Base-by-base conservation (phyloP, 2,797 vertebrate species). In the Ptychadena robeensis region DNA sequence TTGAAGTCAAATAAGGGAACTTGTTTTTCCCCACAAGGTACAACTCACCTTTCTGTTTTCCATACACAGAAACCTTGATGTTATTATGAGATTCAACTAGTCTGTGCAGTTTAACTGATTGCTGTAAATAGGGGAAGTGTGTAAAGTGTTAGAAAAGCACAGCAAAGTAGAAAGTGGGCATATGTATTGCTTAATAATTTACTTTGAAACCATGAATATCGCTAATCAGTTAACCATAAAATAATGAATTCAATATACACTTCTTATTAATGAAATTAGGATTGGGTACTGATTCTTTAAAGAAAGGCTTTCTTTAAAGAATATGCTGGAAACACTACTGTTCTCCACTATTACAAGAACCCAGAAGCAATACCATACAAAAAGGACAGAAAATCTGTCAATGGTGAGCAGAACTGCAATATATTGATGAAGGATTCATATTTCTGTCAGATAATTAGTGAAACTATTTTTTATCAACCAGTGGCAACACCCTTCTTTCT, bases 21-120 rank as follows among this genome's bases (percentile, higher is more conserved):
- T 14, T 15, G 61, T 67, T 64, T 32, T 48, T 4, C 18, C 27
- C 31, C 10, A 25, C 30, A 3, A 30, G 4, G 12, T 22, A 2
- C 28, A 72, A 88, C 86, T 93, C 88, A 95, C 94, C 92, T 91
- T 87, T 86, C 27, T 89, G 87, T 87, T 89, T 92, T 82, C 85
- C 90, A 86, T 78, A 91, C 75, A 95, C 91, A 72, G 91, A 92
- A 82, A 94, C 89, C 73, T 34, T 90, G 87, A 91, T 86, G 82
- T 87, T 91, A 86, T 92, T 94, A 83, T 95, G 93, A 86, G 92
- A 91, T 82, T 92, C 92, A 87, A 94, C 94, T 88, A 95, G 91
- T 82, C 8, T 89, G 79, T 94, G 92, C 80, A 95, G 89, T 87
- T 93, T 94, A 89, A 92, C 78, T 4, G 94, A 95, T 93, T 94